phyloP scores from a whole-genome alignment of 2,113 vertebrate species.

The Delphinus delphis region DNA sequence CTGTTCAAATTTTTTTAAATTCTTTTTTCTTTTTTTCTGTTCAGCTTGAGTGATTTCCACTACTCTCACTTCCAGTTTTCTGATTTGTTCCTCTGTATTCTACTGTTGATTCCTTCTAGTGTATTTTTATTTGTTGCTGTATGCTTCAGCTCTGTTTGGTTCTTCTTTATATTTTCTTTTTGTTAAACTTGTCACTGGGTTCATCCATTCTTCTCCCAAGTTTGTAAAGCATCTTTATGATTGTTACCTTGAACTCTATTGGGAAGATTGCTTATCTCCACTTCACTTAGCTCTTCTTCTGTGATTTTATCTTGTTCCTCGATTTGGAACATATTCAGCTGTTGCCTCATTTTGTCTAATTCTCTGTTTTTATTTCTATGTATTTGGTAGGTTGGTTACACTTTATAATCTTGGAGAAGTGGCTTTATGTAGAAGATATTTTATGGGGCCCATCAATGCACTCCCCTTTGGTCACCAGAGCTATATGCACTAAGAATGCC shows the following conservation, averaged over 20 bases:
- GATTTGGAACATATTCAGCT: neutral
- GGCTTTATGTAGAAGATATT: neutral
- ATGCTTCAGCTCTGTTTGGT: neutral
- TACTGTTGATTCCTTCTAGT: neutral
- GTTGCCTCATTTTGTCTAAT: neutral
- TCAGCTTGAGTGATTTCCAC: neutral
- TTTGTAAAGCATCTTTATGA: neutral
- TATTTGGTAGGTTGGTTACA: neutral
- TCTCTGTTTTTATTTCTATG: neutral
- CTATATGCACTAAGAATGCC: neutral
- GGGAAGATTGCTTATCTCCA: neutral
- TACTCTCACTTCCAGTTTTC: neutral
- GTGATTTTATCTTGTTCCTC: neutral
- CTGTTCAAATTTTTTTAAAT: neutral
- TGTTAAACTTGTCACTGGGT: neutral
- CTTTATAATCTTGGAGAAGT: neutral
- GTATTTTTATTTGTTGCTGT: neutral
- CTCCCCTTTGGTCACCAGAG: neutral
- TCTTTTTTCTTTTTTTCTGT: neutral
- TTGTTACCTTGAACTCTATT: neutral
- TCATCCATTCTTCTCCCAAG: neutral
- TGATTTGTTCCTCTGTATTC: neutral
- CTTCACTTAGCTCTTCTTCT: neutral
- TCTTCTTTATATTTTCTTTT: neutral
- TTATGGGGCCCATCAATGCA: neutral